phyloP scores from a whole-genome alignment of 2,888 invertebrate genomes.

The Lordiphosa andalusiaca region DNA sequence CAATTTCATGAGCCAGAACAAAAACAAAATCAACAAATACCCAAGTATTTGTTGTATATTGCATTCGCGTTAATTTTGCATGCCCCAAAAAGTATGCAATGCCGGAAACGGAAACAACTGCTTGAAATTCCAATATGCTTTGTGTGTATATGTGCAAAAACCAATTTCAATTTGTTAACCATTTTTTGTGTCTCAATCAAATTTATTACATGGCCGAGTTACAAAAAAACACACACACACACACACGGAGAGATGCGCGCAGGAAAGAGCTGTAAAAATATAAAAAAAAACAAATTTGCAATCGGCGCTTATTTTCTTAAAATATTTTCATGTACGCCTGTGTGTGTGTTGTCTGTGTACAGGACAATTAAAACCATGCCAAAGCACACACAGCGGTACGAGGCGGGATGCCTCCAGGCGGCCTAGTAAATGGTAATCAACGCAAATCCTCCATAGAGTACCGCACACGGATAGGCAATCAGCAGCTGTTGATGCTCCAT shows the following conservation, averaged over 20 bases:
- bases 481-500: conserved; percentile 88
- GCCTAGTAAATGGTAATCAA: conserved; percentile 84
- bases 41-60: background rate
- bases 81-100: conserved; percentile 36
- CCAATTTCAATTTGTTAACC: conserved; percentile 69
- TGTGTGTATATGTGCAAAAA: conserved; percentile 20
- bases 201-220: conserved; percentile 56
- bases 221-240: conserved; percentile 15
- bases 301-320: conserved; percentile 70
- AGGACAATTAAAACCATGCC: conserved; percentile 64
- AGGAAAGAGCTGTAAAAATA: conserved; percentile 17
- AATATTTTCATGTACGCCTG: conserved; percentile 21
- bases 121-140: conserved; percentile 55
- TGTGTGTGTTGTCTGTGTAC: conserved; percentile 22
- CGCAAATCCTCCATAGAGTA: conserved; percentile 89
- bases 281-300: conserved; percentile 65
- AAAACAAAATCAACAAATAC: conserved; percentile 1
- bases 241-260: conserved; percentile 9
- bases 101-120: conserved; percentile 41
- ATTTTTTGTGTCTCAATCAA: conserved; percentile 57
- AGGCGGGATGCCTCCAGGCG: conserved; percentile 35
- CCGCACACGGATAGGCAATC: conserved; percentile 88
- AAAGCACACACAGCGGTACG: conserved; percentile 31
- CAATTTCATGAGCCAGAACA: background rate
- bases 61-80: conserved; percentile 35